phyloP scores from a whole-genome alignment of 2,113 vertebrate genomes.

The Cynocephalus volans region DNA sequence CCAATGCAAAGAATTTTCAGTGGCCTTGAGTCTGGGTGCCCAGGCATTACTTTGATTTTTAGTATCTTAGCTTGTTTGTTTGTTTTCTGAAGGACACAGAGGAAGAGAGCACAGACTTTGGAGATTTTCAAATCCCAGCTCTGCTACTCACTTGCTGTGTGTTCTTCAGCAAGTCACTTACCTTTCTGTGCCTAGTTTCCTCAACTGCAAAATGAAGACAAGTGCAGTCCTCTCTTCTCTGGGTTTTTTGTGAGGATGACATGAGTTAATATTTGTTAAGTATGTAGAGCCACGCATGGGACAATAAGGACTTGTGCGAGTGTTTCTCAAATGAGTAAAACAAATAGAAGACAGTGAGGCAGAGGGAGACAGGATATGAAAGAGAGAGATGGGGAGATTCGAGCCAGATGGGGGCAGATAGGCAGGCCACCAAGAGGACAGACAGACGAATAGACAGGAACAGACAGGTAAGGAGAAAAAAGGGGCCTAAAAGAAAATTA shows the following conservation, averaged over 20 bases:
- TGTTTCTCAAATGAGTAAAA: not conserved
- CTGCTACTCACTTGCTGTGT: not conserved
- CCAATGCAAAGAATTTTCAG: not conserved
- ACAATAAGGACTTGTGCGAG: accelerated
- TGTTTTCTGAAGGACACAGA: not conserved
- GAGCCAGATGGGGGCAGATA: no score
- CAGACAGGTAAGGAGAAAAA: not conserved
- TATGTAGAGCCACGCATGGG: not conserved
- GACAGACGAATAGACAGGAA: not conserved
- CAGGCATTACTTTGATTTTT: not conserved
- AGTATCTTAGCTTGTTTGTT: not conserved
- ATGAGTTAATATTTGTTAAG: not conserved
- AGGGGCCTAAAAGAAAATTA: not conserved
- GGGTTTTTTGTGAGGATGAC: not conserved
- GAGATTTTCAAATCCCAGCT: not conserved
- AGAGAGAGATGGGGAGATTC: no score
- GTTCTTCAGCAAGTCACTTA: no score
- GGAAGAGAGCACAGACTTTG: not conserved
- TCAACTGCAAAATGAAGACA: not conserved
- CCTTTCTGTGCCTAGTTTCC: not conserved
- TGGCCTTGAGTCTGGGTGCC: not conserved
- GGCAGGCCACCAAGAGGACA: not conserved
- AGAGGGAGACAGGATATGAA: not conserved
- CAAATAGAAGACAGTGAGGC: not conserved
- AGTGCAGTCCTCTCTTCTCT: accelerated